Base-by-base conservation (phyloP, 2,113 vertebrate genomes). In the Butastur rufipennis region DNA sequence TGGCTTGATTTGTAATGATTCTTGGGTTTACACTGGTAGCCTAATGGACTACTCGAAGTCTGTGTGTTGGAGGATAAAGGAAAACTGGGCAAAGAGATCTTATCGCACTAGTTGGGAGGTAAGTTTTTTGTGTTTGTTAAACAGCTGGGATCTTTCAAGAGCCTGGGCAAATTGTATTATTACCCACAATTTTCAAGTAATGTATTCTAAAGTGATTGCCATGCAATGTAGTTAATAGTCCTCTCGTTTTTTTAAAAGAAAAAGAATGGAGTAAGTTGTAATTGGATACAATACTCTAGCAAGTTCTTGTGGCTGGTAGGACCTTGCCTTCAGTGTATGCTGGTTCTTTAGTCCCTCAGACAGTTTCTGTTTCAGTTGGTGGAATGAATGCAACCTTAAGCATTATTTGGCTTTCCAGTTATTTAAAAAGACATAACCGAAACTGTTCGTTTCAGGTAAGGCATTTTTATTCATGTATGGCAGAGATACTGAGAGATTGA, bases 51-150 rank as follows among this genome's bases (percentile, higher is more conserved):
- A 34, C 19, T 42, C 13, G 6, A 72, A 86, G 50, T 62, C 59
- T 43, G 8, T 0, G 0, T 82, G 16, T 55, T 0, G 0, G 85
- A 80, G 56, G 67, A n/a, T 20, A 59, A 25, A 87, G 79, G 61
- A 65, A 58, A 75, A 32, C 14, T 63, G 72, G 55, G 77, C 43
- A 63, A 18, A 71, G 43, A 81, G 45, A 4, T 66, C 63, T 86
- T 70, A 59, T 62, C 48, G 23, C 4, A 7, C n/a, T 50, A 27
- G 58, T 23, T 66, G 62, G 55, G 40, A 93, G 62, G 85, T 70
- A 63, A 92, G 82, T 72, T 88, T 59, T 90, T 78, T 5, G 29
- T 74, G 43, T 83, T 80, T 81, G n/a, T 77, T 70, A 65, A 92
- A 59, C 75, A 93, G 82, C 38, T 86, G 52, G 31, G 83, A 67